A percentile compares a stretch with the other conserved stretches of the same genome.
phyloP scores from a whole-genome alignment of 2,888 invertebrate genomes.

The Acleris cristana region DNA sequence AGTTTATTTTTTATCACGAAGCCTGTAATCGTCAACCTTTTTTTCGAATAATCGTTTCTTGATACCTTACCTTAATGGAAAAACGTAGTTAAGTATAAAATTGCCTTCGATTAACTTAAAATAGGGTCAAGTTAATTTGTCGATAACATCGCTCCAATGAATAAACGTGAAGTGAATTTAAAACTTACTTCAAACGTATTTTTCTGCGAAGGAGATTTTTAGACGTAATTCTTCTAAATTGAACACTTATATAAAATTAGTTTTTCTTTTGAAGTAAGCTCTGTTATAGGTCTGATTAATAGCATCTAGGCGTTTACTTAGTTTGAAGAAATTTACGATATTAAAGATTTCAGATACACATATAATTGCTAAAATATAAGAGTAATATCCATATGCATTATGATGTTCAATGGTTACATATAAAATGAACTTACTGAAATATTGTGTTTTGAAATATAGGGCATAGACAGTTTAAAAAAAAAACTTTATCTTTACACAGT shows the following conservation, averaged over 20 bases:
- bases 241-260: constrained; percentile 7
- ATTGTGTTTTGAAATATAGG: too few species aligned
- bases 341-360: too few species aligned
- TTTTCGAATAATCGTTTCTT: constrained; percentile 23
- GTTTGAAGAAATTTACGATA: too few species aligned
- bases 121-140: constrained; percentile 30
- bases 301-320: too few species aligned
- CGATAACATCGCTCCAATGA: constrained; percentile 29
- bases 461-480: too few species aligned
- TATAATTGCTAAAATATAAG: too few species aligned
- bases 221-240: not conserved
- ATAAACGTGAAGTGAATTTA: constrained; percentile 30
- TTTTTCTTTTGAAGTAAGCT: not conserved
- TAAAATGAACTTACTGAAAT: too few species aligned
- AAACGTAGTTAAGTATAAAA: constrained; percentile 26
- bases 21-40: constrained; percentile 6
- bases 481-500: too few species aligned
- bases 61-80: constrained; percentile 17
- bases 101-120: constrained; percentile 19
- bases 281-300: too few species aligned
- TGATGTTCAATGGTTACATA: too few species aligned
- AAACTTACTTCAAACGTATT: constrained; percentile 26
- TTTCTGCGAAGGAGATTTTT: constrained; percentile 17
- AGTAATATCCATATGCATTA: too few species aligned
- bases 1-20: not conserved